phyloP scores from a whole-genome alignment of 2,113 vertebrate species.

The Bos indicus region DNA sequence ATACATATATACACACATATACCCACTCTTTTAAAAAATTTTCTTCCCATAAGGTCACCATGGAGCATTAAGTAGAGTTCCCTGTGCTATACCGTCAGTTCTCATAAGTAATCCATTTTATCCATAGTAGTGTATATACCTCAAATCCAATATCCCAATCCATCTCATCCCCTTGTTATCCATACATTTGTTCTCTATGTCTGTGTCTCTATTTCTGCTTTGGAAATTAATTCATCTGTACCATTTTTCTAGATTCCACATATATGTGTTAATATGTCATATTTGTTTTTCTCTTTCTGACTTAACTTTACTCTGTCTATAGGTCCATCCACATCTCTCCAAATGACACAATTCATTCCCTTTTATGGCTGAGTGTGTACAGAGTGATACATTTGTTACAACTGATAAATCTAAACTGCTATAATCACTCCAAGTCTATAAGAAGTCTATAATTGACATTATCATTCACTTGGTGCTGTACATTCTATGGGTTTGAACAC shows the following conservation, averaged over 20 bases:
- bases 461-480: not conserved
- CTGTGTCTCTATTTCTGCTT: not conserved
- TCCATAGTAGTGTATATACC: not conserved
- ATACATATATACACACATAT: not conserved
- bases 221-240: not conserved
- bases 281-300: not conserved
- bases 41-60: not conserved
- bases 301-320: not conserved
- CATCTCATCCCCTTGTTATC: not conserved
- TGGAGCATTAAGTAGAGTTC: not conserved
- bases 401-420: not conserved
- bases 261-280: not conserved
- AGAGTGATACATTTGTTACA: not conserved
- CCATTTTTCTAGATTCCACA: not conserved
- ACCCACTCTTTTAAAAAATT: not conserved
- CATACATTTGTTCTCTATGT: not conserved
- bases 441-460: not conserved
- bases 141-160: not conserved
- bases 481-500: not conserved
- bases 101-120: not conserved
- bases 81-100: not conserved
- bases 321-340: not conserved
- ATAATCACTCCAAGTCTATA: not conserved
- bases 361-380: not conserved
- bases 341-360: not conserved